These are phyloP conservation scores for Eulemur albifrons DNA, from an alignment of 2,797 vertebrate genomes.

Conservation along the genomic window DNA sequence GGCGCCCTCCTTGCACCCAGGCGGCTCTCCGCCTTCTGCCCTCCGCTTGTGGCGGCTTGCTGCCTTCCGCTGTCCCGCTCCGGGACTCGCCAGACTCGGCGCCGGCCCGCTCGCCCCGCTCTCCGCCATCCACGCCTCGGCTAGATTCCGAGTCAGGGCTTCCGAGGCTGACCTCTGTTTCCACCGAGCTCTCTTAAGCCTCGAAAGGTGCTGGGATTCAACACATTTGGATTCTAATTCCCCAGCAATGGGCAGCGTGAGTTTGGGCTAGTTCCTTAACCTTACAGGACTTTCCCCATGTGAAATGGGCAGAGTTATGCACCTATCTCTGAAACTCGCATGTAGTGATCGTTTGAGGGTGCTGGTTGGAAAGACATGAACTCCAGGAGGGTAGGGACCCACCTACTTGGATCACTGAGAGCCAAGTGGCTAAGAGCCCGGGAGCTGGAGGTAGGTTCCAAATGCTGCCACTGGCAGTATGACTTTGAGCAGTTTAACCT, in stretches of 20 bases:
- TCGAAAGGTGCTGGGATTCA: background rate
- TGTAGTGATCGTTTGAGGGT: background rate
- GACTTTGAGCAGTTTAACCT: background rate
- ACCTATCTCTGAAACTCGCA: background rate
- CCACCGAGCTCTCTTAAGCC: background rate
- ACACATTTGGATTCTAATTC: background rate
- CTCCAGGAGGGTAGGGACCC: background rate
- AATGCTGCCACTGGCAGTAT: background rate
- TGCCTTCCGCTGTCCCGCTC: constrained; percentile 36
- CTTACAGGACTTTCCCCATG: background rate
- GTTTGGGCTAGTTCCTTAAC: background rate
- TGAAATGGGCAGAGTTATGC: background rate
- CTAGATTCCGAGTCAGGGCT: background rate
- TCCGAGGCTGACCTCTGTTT: background rate
- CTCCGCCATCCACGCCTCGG: background rate
- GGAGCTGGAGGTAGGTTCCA: background rate
- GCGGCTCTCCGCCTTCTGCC: constrained; percentile 67
- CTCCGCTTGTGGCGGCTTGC: constrained; percentile 40
- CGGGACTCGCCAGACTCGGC: background rate
- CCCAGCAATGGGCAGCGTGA: background rate
- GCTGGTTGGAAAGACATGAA: background rate
- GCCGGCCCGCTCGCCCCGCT: background rate
- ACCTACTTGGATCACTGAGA: background rate
- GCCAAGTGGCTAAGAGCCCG: background rate
- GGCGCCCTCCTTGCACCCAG: constrained; percentile 56